Conservation (phyloP, 2,113 vertebrate species). For the Pseudopipra pipra region DNA sequence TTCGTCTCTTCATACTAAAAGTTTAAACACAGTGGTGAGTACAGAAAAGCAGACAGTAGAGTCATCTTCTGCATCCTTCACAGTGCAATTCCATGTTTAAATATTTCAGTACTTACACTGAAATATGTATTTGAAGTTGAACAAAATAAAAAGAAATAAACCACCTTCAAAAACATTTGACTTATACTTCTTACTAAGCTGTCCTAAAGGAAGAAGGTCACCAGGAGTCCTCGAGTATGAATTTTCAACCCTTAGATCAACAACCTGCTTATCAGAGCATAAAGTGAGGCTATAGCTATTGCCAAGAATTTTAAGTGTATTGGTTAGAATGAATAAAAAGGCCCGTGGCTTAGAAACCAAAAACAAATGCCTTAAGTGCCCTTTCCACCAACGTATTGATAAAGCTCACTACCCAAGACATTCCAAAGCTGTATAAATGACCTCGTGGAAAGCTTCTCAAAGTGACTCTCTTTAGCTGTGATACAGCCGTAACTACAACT, state of each 20-base stretch:
- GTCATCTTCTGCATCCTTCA: not conserved
- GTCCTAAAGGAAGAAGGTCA: not conserved
- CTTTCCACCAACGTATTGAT: not conserved
- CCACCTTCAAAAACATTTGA: not conserved
- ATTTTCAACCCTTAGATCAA: not conserved
- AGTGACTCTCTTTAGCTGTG: not conserved
- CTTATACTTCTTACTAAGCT: not conserved
- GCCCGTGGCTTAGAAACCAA: not conserved
- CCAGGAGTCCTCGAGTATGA: not conserved
- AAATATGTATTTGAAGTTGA: not conserved
- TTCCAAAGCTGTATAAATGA: not conserved
- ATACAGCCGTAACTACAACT: not conserved
- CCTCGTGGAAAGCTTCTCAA: not conserved
- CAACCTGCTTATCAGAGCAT: not conserved
- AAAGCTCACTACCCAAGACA: not conserved
- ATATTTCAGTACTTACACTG: not conserved
- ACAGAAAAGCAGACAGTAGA: not conserved
- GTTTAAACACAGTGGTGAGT: not conserved
- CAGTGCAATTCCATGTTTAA: fast-evolving
- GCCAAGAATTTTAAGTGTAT: not conserved
- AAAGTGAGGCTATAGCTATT: not conserved
- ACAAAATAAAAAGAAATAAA: not conserved
- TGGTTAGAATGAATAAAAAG: not conserved
- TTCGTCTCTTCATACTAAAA: not conserved
- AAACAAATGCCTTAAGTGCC: not conserved